Evolutionary conservation across 2,888 invertebrate species (phyloP), one percentile per base, ranked within the genome.

Genomic region (Lasioglossum morio): DNA sequence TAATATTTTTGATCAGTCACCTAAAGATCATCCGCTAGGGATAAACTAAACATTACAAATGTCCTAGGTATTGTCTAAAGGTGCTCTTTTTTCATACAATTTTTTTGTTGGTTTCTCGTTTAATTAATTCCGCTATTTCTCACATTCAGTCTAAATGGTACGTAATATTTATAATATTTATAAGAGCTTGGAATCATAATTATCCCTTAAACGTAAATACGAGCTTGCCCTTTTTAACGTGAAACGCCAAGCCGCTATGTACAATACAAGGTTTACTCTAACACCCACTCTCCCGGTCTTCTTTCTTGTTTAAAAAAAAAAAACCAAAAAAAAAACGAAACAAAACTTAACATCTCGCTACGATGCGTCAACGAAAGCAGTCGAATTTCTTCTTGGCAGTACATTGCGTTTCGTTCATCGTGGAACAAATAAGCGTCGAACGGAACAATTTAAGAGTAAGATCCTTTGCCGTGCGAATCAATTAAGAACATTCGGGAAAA

Each of bases 51-150:
- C 77, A 72, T 87, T 86, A 89, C 74, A 91, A 91, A 92, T 87
- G 88, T 87, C 84, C 85, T 91, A 91, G 90, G 93, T 94, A 94
- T 94, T 94, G 94, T 94, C 94, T 94, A 94, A 92, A 88, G 90
- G 91, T 93, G 92, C 90, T 84, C 86, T 89, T 82, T 86, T 86
- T 90, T 85, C 79, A 79, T 85, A 70, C 84, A 79, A 85, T 57
- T 57, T 85, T 73, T 63, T 53, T 70, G 23, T 70, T 40, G 14
- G 69, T 63, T 76, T 77, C n/a, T 48, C n/a, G 40, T 72, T 14
- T 77, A 76, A 60, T 78, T 83, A 77, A 57, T 19, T 80, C 83
- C 84, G 78, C 86, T 90, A 85, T 79, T 90, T 90, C 88, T 88
- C 90, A 90, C 89, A 89, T 91, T 93, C 94, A 93, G 92, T 93